These are phyloP conservation scores for Chloroceryle amazona DNA, from an alignment of 2,797 vertebrate genomes.

Conservation along the genomic window DNA sequence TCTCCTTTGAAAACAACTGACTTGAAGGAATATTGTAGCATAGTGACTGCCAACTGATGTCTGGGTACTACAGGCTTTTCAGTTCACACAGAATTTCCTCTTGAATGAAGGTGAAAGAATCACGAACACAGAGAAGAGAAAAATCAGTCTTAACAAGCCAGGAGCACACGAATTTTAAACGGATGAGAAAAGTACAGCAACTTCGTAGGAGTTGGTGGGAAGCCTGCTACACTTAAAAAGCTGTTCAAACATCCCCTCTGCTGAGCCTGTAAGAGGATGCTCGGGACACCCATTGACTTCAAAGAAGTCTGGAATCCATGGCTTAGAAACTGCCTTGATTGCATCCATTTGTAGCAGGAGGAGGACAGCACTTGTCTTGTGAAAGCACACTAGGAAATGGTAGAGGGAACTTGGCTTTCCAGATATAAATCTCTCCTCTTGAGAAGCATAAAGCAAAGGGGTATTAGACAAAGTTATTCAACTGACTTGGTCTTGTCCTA, in stretches of 20 bases:
- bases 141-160: background rate
- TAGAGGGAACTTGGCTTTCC: background rate
- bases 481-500: background rate
- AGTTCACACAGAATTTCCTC: background rate
- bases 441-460: background rate
- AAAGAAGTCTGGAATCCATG: background rate
- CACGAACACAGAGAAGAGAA: background rate
- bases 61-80: background rate
- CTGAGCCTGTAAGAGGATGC: conserved; percentile 7
- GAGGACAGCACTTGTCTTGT: background rate
- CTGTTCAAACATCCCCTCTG: conserved; percentile 29
- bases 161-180: conserved; percentile 21
- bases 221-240: background rate
- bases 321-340: background rate
- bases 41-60: background rate
- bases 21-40: background rate
- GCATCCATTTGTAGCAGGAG: background rate
- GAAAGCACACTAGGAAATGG: background rate
- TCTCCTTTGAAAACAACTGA: conserved; percentile 26
- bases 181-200: conserved; percentile 2
- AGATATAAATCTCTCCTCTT: background rate
- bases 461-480: background rate
- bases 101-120: background rate
- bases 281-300: conserved; percentile 15
- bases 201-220: background rate